Evolutionary conservation across 2,113 vertebrate species (phyloP).

Genomic region (Lepus americanus): DNA sequence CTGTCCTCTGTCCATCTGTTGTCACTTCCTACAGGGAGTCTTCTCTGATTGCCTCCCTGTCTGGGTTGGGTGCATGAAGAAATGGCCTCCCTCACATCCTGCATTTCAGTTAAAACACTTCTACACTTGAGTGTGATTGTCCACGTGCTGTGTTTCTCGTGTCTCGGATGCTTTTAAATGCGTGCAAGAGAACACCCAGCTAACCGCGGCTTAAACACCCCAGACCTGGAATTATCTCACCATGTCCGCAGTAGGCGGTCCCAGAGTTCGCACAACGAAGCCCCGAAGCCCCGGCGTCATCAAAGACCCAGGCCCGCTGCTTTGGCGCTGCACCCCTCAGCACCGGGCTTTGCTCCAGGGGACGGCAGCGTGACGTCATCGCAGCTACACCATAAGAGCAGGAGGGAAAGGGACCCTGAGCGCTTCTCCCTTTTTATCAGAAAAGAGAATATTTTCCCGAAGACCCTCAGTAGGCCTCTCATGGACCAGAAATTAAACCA

Average conservation of each 20-base stretch:
- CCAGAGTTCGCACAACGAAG: not conserved
- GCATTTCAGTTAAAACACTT: not conserved
- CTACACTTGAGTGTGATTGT: not conserved
- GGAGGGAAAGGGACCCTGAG: not conserved
- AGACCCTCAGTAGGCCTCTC: not conserved
- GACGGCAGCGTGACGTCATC: not conserved
- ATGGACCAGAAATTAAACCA: not conserved
- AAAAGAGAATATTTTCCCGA: not conserved
- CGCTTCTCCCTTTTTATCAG: not conserved
- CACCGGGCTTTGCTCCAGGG: not conserved
- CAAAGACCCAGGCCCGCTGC: not conserved
- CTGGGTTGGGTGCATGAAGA: not conserved
- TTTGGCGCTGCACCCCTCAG: not conserved
- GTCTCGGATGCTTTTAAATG: not conserved
- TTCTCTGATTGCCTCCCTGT: not conserved
- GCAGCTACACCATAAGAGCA: not conserved
- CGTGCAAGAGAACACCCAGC: not conserved
- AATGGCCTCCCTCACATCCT: not conserved
- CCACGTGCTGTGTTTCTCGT: not conserved
- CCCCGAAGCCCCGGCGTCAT: not conserved
- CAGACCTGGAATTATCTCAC: not conserved
- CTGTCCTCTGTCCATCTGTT: too few relatives aligned
- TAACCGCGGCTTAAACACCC: not conserved
- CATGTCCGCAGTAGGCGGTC: not conserved
- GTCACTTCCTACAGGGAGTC: not conserved